A percentile compares a stretch with the other conserved stretches of the same genome.
Evolutionary conservation across 2,113 vertebrate genomes (phyloP).

Genomic region (Hemichromis elongatus): DNA sequence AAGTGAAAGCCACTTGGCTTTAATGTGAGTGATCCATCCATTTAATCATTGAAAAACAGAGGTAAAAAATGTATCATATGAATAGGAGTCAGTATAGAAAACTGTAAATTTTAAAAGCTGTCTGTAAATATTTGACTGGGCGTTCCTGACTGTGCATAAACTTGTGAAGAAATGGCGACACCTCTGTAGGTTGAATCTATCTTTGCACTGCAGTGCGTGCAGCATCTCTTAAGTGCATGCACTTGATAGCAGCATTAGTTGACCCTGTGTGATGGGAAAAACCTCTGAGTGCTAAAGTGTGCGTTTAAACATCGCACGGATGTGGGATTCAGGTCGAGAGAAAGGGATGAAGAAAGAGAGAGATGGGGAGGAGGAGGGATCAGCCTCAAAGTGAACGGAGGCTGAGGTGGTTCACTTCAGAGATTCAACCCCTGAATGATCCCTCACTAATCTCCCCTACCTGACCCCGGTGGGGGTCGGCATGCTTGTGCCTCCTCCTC

Average conservation of each 20-base stretch:
- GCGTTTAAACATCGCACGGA: constrained; percentile 34
- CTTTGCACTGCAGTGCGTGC: background rate
- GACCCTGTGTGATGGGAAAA: constrained; percentile 11
- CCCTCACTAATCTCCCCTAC: constrained; percentile 23
- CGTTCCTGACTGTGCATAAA: background rate
- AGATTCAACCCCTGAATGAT: constrained; percentile 12
- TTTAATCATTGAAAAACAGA: background rate
- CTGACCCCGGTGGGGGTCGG: constrained; percentile 19
- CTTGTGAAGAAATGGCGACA: background rate
- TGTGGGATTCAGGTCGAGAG: constrained; percentile 35
- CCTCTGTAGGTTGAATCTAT: background rate
- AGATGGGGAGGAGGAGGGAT: background rate
- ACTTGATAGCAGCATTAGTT: constrained; percentile 9
- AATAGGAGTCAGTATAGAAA: background rate
- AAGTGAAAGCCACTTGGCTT: background rate
- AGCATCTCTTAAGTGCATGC: constrained; percentile 12
- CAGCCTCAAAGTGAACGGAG: constrained; percentile 15
- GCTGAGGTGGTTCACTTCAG: constrained; percentile 30
- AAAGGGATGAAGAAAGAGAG: constrained; percentile 23
- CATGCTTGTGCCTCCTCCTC: background rate
- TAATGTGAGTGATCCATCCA: background rate
- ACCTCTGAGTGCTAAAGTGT: constrained; percentile 14
- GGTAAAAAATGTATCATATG: background rate
- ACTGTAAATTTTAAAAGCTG: background rate
- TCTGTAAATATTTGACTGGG: background rate